Conservation (phyloP, 2,797 vertebrate genomes). For the Danionella dracula region DNA sequence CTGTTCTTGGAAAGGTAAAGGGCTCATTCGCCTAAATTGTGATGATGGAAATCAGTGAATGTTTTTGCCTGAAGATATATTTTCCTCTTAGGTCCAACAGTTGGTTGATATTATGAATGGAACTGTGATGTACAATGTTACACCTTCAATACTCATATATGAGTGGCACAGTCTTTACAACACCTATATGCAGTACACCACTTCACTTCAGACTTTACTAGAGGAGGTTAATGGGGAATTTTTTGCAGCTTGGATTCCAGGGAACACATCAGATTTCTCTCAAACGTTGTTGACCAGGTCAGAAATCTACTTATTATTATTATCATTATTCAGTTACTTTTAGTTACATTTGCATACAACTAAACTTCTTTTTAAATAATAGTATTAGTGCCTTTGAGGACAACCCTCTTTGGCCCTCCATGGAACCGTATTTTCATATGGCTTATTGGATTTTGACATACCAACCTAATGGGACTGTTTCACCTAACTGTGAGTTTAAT, state of each 20-base stretch:
- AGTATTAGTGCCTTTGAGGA: slow-evolving; percentile 47
- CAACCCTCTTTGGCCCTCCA: slow-evolving; percentile 55
- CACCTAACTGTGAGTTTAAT: slow-evolving; percentile 66
- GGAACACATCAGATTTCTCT: slow-evolving; percentile 37
- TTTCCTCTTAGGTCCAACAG: slow-evolving; percentile 36
- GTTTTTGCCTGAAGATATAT: not conserved
- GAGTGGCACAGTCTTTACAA: slow-evolving; percentile 60
- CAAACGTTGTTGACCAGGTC: slow-evolving; percentile 61
- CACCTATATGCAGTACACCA: slow-evolving; percentile 31
- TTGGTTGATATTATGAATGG: slow-evolving; percentile 33
- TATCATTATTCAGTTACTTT: no score
- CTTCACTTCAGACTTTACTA: not conserved
- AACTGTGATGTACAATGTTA: slow-evolving; percentile 41
- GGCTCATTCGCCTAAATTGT: no score
- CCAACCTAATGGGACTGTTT: slow-evolving; percentile 52
- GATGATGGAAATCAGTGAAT: no score
- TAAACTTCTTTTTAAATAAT: slow-evolving; percentile 45
- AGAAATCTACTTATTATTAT: slow-evolving; percentile 12
- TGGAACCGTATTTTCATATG: slow-evolving; percentile 63
- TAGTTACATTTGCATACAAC: no score
- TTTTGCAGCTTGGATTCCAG: slow-evolving; percentile 51
- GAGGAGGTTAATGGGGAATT: slow-evolving; percentile 35
- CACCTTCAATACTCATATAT: slow-evolving; percentile 62
- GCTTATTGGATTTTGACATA: slow-evolving; percentile 67
- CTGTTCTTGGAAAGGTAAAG: slow-evolving; percentile 55